Evolutionary conservation across 2,888 invertebrate species (phyloP).

Genomic region (Tetanocera ferruginea): DNA sequence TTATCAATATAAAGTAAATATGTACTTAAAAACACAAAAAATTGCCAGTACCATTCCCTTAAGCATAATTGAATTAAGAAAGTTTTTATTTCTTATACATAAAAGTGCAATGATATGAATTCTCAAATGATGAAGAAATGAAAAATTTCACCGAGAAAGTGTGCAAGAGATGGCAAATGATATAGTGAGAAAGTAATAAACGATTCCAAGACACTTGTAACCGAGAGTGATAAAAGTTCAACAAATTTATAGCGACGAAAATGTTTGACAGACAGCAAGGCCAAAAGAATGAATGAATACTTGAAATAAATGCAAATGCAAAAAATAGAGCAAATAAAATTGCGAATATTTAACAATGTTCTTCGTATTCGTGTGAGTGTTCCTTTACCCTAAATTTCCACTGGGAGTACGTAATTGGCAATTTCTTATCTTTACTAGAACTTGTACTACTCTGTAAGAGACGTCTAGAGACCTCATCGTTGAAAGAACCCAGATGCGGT

Average conservation of each 20-base stretch:
- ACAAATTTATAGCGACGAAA: too few species aligned
- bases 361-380: constrained; percentile 38
- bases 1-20: neutral
- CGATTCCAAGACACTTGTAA: neutral
- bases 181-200: neutral
- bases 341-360: neutral
- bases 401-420: constrained; percentile 74
- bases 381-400: constrained; percentile 75
- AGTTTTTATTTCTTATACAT: constrained; percentile 5
- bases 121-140: constrained; percentile 34
- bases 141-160: neutral
- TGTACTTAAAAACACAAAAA: constrained; percentile 55
- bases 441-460: constrained; percentile 69
- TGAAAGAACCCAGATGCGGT: constrained; percentile 46
- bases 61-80: constrained; percentile 56
- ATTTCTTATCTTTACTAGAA: constrained; percentile 70
- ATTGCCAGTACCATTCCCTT: constrained; percentile 70
- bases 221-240: too few species aligned
- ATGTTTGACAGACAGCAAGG: neutral
- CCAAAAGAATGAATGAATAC: too few species aligned
- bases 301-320: constrained; percentile 25
- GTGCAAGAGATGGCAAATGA: neutral
- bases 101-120: neutral
- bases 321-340: constrained; percentile 31
- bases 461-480: constrained; percentile 73